Evolutionary conservation across 2,113 vertebrate genomes (phyloP).

Genomic region (Erinaceus europaeus): DNA sequence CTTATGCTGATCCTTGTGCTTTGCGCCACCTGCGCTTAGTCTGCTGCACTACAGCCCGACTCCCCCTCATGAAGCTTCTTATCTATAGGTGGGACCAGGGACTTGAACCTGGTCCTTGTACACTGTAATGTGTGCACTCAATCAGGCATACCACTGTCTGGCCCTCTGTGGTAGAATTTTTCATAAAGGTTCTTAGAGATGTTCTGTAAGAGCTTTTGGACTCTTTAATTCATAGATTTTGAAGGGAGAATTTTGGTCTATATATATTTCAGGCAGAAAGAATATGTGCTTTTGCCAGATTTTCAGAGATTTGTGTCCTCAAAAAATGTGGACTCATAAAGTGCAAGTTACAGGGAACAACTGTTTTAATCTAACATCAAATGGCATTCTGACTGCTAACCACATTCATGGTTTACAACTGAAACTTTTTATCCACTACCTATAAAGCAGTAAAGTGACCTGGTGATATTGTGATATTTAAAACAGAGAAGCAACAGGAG

Average conservation of each 20-base stretch:
- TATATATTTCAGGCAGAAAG: neutral
- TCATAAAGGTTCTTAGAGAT: neutral
- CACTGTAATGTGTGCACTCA: too few relatives aligned
- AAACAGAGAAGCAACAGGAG: neutral
- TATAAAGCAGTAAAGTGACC: neutral
- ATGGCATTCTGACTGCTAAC: constrained; percentile 23
- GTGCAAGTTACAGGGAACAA: neutral
- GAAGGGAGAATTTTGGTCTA: constrained; percentile 10
- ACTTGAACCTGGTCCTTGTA: too few relatives aligned
- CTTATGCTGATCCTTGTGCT: too few relatives aligned
- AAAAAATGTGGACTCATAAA: neutral
- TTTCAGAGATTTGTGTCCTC: neutral
- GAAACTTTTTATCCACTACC: neutral
- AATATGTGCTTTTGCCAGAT: constrained; percentile 11
- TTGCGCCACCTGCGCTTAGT: too few relatives aligned
- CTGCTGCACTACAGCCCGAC: too few relatives aligned
- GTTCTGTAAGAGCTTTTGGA: neutral
- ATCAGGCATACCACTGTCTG: too few relatives aligned
- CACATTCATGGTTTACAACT: neutral
- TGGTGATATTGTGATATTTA: neutral
- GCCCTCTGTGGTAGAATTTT: neutral
- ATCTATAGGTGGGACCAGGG: too few relatives aligned
- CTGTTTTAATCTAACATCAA: constrained; percentile 14
- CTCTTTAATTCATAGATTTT: neutral
- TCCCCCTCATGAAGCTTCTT: too few relatives aligned